Percentiles rank a stretch among this genome's conserved stretches.
phyloP scores from a whole-genome alignment of 37 sponge, comb jelly and placozoan genomes.

The Geodia barretti region DNA sequence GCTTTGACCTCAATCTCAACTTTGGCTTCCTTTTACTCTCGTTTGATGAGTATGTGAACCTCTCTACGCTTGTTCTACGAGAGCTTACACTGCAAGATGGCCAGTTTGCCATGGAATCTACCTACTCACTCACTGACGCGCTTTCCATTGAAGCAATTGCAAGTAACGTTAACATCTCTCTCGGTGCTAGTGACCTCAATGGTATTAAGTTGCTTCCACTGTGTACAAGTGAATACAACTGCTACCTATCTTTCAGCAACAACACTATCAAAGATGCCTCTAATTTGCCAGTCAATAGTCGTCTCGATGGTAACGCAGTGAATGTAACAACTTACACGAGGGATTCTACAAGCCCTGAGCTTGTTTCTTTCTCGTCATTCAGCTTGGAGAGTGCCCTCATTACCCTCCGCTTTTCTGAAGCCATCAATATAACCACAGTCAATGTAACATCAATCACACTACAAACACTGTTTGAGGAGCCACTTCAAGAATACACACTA shows the following conservation, averaged over 20 bases:
- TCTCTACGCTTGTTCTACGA: slow-evolving; percentile 48
- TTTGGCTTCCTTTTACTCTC: slow-evolving; percentile 44
- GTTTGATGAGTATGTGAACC: slow-evolving; percentile 84
- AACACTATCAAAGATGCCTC: slow-evolving; percentile 67
- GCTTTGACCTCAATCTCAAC: slow-evolving; percentile 72
- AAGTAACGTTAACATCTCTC: slow-evolving; percentile 40
- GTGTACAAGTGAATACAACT: slow-evolving; percentile 47
- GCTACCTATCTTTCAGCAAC: slow-evolving; percentile 64
- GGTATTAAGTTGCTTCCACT: slow-evolving; percentile 66
- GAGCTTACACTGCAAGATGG: slow-evolving; percentile 73
- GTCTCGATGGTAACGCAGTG: slow-evolving; percentile 61
- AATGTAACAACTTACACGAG: slow-evolving; percentile 39
- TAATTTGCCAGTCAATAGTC: slow-evolving; percentile 57
- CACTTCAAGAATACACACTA: slow-evolving; percentile 59
- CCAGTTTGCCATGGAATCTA: slow-evolving; percentile 16
- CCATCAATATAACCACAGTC: slow-evolving; percentile 63
- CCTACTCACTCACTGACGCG: slow-evolving; percentile 50
- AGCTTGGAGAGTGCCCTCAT: slow-evolving; percentile 60
- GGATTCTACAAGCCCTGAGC: slow-evolving; percentile 64
- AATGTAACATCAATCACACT: slow-evolving; percentile 45
- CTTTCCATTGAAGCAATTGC: slow-evolving; percentile 12
- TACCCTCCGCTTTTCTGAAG: slow-evolving; percentile 69
- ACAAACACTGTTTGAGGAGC: slow-evolving; percentile 83
- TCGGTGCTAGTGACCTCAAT: slow-evolving; percentile 57
- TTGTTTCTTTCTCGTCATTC: slow-evolving; percentile 53